phyloP scores from a whole-genome alignment of 2,113 vertebrate species.

The Oreochromis niloticus region DNA sequence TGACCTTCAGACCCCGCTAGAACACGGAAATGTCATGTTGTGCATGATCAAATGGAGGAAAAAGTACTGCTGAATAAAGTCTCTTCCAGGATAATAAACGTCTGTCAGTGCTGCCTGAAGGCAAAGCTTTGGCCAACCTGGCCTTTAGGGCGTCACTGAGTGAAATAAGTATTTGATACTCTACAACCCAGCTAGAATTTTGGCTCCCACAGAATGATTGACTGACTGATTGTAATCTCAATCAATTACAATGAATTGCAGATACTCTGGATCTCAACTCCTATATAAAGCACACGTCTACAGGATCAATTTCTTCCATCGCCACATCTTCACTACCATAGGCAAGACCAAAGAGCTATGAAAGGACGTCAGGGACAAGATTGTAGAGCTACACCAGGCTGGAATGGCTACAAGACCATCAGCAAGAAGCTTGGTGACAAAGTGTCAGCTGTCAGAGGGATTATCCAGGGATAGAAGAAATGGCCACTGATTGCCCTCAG shows the following conservation, averaged over 20 bases:
- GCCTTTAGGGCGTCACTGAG: not conserved
- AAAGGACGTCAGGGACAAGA: not conserved
- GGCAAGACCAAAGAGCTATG: not conserved
- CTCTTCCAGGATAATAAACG: not conserved
- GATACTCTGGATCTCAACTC: not conserved
- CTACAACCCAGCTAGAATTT: not conserved
- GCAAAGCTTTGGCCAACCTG: not conserved
- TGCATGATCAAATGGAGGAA: not conserved
- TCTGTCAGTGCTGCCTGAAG: not conserved
- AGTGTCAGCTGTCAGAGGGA: not conserved
- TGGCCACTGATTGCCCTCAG: not conserved
- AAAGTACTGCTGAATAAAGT: not conserved
- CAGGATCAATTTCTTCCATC: not conserved
- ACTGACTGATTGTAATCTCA: not conserved
- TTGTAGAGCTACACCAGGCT: not conserved
- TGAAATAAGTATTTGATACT: not conserved
- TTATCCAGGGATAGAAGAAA: not conserved
- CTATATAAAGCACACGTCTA: not conserved
- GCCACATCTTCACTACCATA: not conserved
- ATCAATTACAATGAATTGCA: not conserved
- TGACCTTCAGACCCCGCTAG: not conserved
- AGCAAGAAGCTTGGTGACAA: not conserved
- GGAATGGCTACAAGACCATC: not conserved
- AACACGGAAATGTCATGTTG: conserved; percentile 7
- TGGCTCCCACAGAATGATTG: not conserved